Percentiles rank a stretch among this genome's conserved stretches.
phyloP scores from a whole-genome alignment of 92 coral and sea anemone species.

The Ricordea florida region DNA sequence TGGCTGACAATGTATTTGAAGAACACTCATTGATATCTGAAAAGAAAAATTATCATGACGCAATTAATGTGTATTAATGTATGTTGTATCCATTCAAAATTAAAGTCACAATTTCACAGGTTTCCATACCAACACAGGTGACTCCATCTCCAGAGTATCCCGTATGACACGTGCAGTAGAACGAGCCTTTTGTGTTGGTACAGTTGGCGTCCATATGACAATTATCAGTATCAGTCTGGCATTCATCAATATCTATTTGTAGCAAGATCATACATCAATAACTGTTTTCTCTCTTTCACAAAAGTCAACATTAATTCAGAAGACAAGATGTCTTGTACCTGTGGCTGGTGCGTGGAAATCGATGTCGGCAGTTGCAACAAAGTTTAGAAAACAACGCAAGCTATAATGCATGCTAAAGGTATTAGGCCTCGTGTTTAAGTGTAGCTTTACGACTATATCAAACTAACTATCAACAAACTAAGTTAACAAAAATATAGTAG shows the following conservation, averaged over 20 bases:
- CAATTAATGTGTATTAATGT: neutral
- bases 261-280: neutral
- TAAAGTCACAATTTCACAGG: neutral
- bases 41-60: neutral
- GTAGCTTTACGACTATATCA: no score
- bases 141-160: slow-evolving; percentile 87
- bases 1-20: slow-evolving; percentile 24
- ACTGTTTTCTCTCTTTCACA: neutral
- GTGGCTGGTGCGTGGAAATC: no score
- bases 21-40: slow-evolving; percentile 59
- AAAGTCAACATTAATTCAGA: no score
- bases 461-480: no score
- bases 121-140: slow-evolving; percentile 48
- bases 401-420: no score
- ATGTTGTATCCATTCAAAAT: neutral
- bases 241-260: slow-evolving; percentile 49
- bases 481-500: no score
- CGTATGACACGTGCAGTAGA: slow-evolving; percentile 73
- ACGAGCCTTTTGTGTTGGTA: slow-evolving; percentile 81
- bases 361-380: no score
- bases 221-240: slow-evolving; percentile 48
- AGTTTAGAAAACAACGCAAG: no score
- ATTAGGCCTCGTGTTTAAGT: no score
- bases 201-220: slow-evolving; percentile 73
- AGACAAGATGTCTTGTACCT: no score